Base-by-base conservation (phyloP, 2,113 vertebrate species). In the Scopus umbretta region DNA sequence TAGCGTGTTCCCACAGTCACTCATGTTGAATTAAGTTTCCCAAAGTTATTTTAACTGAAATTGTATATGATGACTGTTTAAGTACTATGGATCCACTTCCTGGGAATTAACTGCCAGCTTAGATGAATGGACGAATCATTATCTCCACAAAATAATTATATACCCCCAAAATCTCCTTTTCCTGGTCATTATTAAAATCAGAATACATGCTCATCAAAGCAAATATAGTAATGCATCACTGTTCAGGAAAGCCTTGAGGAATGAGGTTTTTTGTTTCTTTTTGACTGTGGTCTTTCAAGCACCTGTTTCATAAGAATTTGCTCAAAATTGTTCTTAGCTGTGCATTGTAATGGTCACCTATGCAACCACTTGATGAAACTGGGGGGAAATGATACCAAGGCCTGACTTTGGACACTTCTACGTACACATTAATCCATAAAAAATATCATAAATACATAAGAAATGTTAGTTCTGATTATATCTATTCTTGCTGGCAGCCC, bases 31-130 rank as follows among this genome's bases (percentile, higher is more conserved):
- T 71, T 81, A 86, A 68, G 72, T 86, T 63, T 58, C 45, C 42
- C n/a, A 80, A 79, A 92, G 36, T 85, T 1, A 86, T 92, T 92
- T 86, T 74, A 55, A 91, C 91, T 94, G 89, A 52, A 67, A 55
- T 42, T 65, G 81, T 80, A 58, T 86, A 67, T 93, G 50, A 50
- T 62, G 65, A 59, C 58, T 75, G 30, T 74, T 86, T 74, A 59
- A 97, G 66, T 82, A 72, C 12, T 72, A 59, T 47, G n/a, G 38
- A 95, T 92, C 63, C 83, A 91, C 90, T 97, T 97, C 90, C 92
- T 89, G 82, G 93, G 80, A 96, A 95, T 88, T 91, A 91, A 94
- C 88, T 76, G 45, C 23, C 68, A 72, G 22, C 43, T 72, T 17
- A 93, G 81, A 70, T 43, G 67, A 88, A 91, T 11, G 15, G 56